Percentiles rank a stretch among this genome's conserved stretches.
These are phyloP conservation scores for Zootermopsis nevadensis DNA, from an alignment of 2,888 invertebrate species.

Conservation along the genomic window DNA sequence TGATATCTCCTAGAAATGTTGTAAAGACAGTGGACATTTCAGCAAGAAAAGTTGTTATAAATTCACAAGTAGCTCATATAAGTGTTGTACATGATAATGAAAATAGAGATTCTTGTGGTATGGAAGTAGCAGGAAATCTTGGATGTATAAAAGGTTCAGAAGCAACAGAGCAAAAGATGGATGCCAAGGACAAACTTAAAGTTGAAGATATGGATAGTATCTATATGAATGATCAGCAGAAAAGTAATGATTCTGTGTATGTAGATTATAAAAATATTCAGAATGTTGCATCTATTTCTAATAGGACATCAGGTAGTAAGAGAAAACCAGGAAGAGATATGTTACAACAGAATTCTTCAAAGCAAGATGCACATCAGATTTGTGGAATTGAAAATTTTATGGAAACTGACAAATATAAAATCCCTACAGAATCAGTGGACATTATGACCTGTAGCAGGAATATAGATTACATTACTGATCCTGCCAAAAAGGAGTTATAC, in stretches of 20 bases:
- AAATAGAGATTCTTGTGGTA: no score
- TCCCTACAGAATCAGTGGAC: neutral
- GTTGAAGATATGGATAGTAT: neutral
- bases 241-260: neutral
- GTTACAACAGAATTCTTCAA: neutral
- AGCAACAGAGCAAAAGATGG: neutral
- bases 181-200: neutral
- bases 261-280: neutral
- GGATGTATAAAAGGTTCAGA: no score
- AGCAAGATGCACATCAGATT: neutral
- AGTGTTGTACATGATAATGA: no score
- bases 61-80: no score
- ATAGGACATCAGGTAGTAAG: neutral
- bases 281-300: neutral
- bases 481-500: neutral
- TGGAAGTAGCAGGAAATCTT: no score
- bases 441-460: neutral
- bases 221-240: neutral
- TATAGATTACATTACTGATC: neutral
- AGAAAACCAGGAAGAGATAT: neutral
- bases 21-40: no score
- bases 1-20: no score
- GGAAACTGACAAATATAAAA: neutral
- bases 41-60: no score
- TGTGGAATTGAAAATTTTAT: neutral